phyloP scores from a whole-genome alignment of 1,140 invertebrate species.

The Periplaneta americana region DNA sequence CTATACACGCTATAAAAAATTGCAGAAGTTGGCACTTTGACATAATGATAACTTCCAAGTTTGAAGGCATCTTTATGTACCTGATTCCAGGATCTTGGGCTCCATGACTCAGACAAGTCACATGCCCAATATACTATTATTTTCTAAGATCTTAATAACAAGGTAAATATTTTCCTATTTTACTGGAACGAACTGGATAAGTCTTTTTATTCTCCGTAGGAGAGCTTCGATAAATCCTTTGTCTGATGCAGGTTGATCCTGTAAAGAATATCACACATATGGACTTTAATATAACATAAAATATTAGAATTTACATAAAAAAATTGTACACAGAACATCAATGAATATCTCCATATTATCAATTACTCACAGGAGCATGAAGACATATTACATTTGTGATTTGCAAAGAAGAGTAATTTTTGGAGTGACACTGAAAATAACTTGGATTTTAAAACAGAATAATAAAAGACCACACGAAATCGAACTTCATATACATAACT shows the following conservation, averaged over 20 bases:
- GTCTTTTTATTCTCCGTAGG: constrained; percentile 68
- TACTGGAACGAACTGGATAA: constrained; percentile 68
- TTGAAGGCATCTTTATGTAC: background rate
- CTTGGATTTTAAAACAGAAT: too few relatives aligned
- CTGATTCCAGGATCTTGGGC: background rate
- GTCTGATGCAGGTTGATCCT: constrained; percentile 51
- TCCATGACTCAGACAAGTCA: background rate
- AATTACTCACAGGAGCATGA: too few relatives aligned
- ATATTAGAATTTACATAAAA: too few relatives aligned
- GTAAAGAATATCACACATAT: too few relatives aligned
- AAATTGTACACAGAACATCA: too few relatives aligned
- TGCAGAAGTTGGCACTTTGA: background rate
- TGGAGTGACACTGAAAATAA: too few relatives aligned
- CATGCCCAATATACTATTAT: background rate
- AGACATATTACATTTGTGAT: too few relatives aligned
- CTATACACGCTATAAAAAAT: background rate
- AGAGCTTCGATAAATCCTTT: constrained; percentile 66
- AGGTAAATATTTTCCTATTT: constrained; percentile 34
- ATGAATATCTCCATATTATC: too few relatives aligned
- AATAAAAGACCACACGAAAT: too few relatives aligned
- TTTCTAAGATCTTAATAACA: background rate
- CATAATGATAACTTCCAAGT: background rate
- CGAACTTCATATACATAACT: too few relatives aligned
- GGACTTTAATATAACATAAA: too few relatives aligned
- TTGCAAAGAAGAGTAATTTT: too few relatives aligned